Evolutionary conservation across 1,140 invertebrate species (phyloP).

Genomic region (Drosophila lacertosa): DNA sequence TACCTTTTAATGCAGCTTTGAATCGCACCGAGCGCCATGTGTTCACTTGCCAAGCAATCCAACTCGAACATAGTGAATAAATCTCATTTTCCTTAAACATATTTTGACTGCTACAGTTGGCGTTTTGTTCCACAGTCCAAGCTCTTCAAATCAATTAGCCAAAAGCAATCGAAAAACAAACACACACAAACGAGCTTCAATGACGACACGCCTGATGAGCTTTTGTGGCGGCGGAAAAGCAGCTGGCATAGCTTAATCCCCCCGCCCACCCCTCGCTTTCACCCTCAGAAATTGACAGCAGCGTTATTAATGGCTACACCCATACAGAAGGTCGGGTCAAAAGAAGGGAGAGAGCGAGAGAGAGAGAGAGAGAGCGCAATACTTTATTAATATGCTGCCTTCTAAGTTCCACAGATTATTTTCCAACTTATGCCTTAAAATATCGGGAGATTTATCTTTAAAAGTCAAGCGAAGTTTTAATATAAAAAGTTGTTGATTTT

Average conservation of each 20-base stretch:
- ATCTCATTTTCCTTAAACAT: not conserved
- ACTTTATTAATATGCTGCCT: not conserved
- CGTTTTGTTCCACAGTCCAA: conserved; percentile 11
- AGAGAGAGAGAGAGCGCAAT: too few relatives aligned
- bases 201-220: conserved; percentile 33
- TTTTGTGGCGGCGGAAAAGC: not conserved
- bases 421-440: too few relatives aligned
- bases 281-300: not conserved
- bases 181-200: conserved; percentile 39
- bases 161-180: conserved; percentile 37
- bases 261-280: too few relatives aligned
- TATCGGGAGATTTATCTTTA: too few relatives aligned
- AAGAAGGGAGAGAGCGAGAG: too few relatives aligned
- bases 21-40: conserved; percentile 15
- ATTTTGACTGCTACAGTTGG: not conserved
- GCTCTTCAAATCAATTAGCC: conserved; percentile 60
- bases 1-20: conserved; percentile 49
- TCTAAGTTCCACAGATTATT: too few relatives aligned
- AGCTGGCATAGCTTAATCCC: not conserved
- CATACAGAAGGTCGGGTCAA: not conserved
- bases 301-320: not conserved
- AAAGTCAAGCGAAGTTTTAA: too few relatives aligned
- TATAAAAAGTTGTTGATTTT: too few relatives aligned
- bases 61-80: conserved; percentile 19
- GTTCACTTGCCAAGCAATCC: conserved; percentile 63